These are phyloP conservation scores for Limanda limanda DNA, from an alignment of 2,113 vertebrate species.

Conservation along the genomic window DNA sequence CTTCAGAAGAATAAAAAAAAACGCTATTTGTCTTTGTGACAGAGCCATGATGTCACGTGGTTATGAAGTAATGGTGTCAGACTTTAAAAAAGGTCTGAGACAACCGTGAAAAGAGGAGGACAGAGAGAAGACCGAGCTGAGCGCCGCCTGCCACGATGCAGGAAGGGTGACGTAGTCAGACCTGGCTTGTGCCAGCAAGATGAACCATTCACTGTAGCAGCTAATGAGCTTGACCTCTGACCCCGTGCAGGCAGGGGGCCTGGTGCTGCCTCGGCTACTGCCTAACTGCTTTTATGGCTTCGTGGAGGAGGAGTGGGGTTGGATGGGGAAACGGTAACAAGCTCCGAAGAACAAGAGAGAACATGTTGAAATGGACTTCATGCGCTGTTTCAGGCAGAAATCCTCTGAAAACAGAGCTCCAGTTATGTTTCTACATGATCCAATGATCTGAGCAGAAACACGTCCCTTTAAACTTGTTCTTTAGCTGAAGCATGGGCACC, in stretches of 20 bases:
- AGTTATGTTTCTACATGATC: no score
- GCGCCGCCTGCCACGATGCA: constrained; percentile 5
- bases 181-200: constrained; percentile 67
- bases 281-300: constrained; percentile 48
- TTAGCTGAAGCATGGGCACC: no score
- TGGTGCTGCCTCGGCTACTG: constrained; percentile 46
- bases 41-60: constrained; percentile 34
- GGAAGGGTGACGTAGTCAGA: constrained; percentile 42
- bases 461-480: no score
- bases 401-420: background rate
- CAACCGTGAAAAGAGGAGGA: constrained; percentile 30
- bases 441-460: no score
- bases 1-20: constrained; percentile 13
- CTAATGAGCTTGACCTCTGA: constrained; percentile 85
- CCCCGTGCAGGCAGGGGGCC: constrained; percentile 51
- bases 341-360: constrained; percentile 4
- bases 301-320: background rate
- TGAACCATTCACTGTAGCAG: constrained; percentile 56
- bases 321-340: constrained; percentile 13
- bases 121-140: constrained; percentile 24
- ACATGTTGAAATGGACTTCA: constrained; percentile 1
- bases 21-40: constrained; percentile 41
- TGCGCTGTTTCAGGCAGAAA: background rate
- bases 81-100: constrained; percentile 53
- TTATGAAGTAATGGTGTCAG: constrained; percentile 36